phyloP scores from a whole-genome alignment of 2,888 invertebrate genomes.

The Pediacus dermestoides region DNA sequence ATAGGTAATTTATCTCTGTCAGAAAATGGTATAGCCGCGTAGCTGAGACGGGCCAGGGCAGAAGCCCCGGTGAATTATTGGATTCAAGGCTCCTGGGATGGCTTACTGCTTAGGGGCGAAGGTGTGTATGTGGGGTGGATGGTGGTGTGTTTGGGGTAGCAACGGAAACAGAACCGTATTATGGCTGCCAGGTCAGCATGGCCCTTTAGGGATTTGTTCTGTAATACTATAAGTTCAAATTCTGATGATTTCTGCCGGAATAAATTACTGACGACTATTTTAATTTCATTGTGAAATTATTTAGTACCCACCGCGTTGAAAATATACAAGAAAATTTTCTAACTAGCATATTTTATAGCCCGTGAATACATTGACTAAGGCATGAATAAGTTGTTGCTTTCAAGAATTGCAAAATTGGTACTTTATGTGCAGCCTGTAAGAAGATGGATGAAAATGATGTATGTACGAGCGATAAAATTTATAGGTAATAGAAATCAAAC shows the following conservation, averaged over 20 bases:
- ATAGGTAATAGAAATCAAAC: slow-evolving; percentile 19
- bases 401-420: no score
- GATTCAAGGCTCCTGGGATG: slow-evolving; percentile 33
- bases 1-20: slow-evolving; percentile 36
- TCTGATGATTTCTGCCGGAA: no score
- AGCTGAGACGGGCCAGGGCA: slow-evolving; percentile 24
- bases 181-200: slow-evolving; percentile 43
- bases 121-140: slow-evolving; percentile 29
- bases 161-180: slow-evolving; percentile 38
- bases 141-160: slow-evolving; percentile 25
- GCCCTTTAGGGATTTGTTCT: slow-evolving; percentile 31
- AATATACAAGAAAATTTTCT: no score
- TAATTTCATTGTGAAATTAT: no score
- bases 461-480: slow-evolving; percentile 16
- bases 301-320: no score
- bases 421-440: no score
- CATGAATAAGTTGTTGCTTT: no score
- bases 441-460: slow-evolving; percentile 13
- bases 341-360: no score
- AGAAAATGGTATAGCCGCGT: slow-evolving; percentile 25
- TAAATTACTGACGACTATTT: no score
- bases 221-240: no score
- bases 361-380: no score
- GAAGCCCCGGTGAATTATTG: slow-evolving; percentile 30
- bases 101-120: slow-evolving; percentile 22